Percentiles rank a stretch among this genome's conserved stretches.
phyloP scores from a whole-genome alignment of 2,797 vertebrate species.

The Muscicapa striata region DNA sequence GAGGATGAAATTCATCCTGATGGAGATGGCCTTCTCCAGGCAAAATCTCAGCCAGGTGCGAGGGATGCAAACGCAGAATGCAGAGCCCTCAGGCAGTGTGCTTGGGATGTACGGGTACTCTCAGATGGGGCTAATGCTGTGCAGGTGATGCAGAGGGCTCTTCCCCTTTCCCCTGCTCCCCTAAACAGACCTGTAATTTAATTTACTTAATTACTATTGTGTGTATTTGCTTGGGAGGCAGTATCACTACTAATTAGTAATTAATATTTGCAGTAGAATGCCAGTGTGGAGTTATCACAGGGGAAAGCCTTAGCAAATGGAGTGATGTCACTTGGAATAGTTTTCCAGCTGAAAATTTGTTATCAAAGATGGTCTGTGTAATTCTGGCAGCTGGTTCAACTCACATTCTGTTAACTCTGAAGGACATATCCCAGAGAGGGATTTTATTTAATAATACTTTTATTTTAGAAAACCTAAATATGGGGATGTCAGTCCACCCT shows the following conservation, averaged over 20 bases:
- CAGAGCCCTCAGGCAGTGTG: not conserved
- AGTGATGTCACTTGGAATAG: not conserved
- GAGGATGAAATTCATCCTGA: not conserved
- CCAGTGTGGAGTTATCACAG: not conserved
- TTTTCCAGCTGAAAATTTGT: not conserved
- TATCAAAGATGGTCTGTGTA: not conserved
- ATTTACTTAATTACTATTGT: constrained; percentile 20
- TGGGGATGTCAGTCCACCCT: not conserved
- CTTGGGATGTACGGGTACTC: not conserved
- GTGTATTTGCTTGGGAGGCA: constrained; percentile 3
- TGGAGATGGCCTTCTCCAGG: not conserved
- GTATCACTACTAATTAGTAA: not conserved
- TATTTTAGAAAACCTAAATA: not conserved
- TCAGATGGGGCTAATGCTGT: not conserved
- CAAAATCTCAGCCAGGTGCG: not conserved
- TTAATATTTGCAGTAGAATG: constrained; percentile 15
- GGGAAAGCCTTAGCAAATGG: not conserved
- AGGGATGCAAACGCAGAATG: not conserved
- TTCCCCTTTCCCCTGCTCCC: not conserved
- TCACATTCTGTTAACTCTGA: not conserved
- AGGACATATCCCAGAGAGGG: not conserved
- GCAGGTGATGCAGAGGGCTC: not conserved
- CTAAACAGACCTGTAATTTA: constrained; percentile 10
- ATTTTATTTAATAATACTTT: not conserved
- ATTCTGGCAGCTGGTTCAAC: not conserved